Percentiles rank a stretch among this genome's conserved stretches.
phyloP scores from a whole-genome alignment of 2,888 invertebrate genomes.

The Minunthozetes semirufus region DNA sequence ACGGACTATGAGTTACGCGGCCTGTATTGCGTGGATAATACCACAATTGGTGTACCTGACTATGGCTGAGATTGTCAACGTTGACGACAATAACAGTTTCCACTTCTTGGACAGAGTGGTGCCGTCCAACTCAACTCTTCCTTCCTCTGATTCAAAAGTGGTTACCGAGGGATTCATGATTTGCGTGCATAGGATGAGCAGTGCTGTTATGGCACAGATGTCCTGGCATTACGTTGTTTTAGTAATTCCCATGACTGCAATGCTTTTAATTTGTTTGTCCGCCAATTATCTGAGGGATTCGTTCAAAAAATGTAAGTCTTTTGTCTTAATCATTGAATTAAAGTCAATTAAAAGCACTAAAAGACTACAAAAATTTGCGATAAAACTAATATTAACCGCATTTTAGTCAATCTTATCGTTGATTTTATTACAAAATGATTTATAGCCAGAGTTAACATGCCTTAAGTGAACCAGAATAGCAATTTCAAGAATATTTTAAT shows the following conservation, averaged over 20 bases:
- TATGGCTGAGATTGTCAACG: slow-evolving; percentile 31
- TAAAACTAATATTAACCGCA: neutral
- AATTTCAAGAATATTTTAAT: no score
- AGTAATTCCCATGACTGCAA: slow-evolving; percentile 36
- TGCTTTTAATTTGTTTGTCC: slow-evolving; percentile 32
- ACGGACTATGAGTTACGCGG: slow-evolving; percentile 13
- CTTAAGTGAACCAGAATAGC: no score
- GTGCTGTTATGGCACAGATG: slow-evolving; percentile 32
- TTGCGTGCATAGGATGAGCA: slow-evolving; percentile 34
- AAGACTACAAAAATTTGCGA: neutral
- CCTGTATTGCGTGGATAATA: slow-evolving; percentile 37
- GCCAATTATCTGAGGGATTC: slow-evolving; percentile 1
- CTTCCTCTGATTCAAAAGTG: neutral
- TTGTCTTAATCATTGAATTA: neutral
- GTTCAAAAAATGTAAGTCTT: neutral
- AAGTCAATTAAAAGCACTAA: neutral
- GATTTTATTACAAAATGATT: no score
- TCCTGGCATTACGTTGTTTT: slow-evolving; percentile 38
- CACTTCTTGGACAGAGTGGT: slow-evolving; percentile 32
- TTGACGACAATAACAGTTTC: slow-evolving; percentile 16
- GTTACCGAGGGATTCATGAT: slow-evolving; percentile 34
- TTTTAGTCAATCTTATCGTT: no score
- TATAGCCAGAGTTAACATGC: no score
- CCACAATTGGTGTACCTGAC: slow-evolving; percentile 36
- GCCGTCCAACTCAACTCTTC: neutral